phyloP scores from a whole-genome alignment of 2,113 vertebrate species.

The Furnarius figulus region DNA sequence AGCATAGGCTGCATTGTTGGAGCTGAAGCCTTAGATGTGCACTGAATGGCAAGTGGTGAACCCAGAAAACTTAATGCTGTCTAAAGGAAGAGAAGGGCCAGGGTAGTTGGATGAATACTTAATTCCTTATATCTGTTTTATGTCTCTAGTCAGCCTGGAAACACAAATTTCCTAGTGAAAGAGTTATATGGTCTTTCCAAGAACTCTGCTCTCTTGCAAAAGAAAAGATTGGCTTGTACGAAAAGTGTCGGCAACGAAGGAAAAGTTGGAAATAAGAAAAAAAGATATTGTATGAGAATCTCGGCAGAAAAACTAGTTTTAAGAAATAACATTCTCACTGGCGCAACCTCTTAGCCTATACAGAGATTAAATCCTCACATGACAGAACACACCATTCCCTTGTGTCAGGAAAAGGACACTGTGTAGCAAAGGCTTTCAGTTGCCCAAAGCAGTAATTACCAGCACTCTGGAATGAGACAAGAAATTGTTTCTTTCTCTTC shows the following conservation, averaged over 20 bases:
- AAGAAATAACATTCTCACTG: background rate
- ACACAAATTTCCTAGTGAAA: constrained; percentile 40
- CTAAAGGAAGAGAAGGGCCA: constrained; percentile 1
- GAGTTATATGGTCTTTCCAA: constrained; percentile 39
- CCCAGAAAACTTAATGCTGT: constrained; percentile 28
- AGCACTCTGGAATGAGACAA: background rate
- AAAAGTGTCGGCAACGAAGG: background rate
- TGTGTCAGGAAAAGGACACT: background rate
- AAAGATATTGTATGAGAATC: background rate
- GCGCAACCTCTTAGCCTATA: background rate
- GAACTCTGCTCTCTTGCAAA: constrained; percentile 21
- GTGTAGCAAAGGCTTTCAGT: background rate
- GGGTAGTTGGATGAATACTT: constrained; percentile 44
- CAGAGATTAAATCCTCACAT: constrained; percentile 6
- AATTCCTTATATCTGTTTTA: constrained; percentile 59
- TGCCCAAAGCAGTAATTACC: background rate
- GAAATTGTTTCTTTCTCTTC: background rate
- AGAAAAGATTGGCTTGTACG: constrained; percentile 14
- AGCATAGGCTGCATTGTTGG: constrained; percentile 23
- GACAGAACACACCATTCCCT: background rate
- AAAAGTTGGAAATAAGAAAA: background rate
- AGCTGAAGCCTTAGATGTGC: constrained; percentile 46
- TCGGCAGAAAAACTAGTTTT: background rate
- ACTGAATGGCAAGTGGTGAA: constrained; percentile 47
- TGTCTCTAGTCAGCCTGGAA: constrained; percentile 30